Evolutionary conservation across 2,888 invertebrate genomes (phyloP).

Genomic region (Euspilapteryx auroguttella): DNA sequence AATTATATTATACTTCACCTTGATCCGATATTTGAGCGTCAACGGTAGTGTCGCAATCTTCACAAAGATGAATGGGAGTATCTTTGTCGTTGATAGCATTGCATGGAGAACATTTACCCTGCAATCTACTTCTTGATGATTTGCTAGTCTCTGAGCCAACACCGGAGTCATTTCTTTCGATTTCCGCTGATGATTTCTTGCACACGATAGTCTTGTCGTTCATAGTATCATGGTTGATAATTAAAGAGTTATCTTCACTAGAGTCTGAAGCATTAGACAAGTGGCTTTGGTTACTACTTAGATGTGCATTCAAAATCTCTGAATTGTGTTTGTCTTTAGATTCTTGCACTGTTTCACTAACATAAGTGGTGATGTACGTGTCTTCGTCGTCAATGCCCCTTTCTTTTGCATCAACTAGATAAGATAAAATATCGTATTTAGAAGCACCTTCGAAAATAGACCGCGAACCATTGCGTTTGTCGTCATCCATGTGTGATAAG

Average conservation of each 20-base stretch:
- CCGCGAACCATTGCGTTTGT: conserved; percentile 68
- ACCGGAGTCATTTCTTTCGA: conserved; percentile 90
- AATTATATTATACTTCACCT: conserved; percentile 24
- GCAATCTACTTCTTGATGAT: conserved; percentile 75
- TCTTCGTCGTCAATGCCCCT: conserved; percentile 72
- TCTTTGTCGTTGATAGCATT: conserved; percentile 54
- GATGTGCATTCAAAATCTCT: conserved; percentile 36
- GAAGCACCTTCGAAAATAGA: conserved; percentile 82
- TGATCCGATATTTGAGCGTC: conserved; percentile 74
- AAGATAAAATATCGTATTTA: conserved; percentile 87
- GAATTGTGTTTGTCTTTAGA: conserved; percentile 61
- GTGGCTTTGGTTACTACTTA: conserved; percentile 73
- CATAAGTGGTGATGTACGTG: conserved; percentile 67
- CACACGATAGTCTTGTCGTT: conserved; percentile 56
- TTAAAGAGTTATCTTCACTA: conserved; percentile 79
- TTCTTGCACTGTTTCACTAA: conserved; percentile 55
- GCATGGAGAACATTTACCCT: conserved; percentile 58
- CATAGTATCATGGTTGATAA: conserved; percentile 55
- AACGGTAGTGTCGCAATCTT: conserved; percentile 83
- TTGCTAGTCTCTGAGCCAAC: conserved; percentile 92
- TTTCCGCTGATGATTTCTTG: conserved; percentile 70
- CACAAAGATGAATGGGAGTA: conserved; percentile 71
- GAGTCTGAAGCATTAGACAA: conserved; percentile 83
- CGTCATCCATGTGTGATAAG: conserved; percentile 68
- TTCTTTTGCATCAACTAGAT: conserved; percentile 85